phyloP scores from a whole-genome alignment of 2,797 vertebrate genomes.

The Philypnodon macrostomus region DNA sequence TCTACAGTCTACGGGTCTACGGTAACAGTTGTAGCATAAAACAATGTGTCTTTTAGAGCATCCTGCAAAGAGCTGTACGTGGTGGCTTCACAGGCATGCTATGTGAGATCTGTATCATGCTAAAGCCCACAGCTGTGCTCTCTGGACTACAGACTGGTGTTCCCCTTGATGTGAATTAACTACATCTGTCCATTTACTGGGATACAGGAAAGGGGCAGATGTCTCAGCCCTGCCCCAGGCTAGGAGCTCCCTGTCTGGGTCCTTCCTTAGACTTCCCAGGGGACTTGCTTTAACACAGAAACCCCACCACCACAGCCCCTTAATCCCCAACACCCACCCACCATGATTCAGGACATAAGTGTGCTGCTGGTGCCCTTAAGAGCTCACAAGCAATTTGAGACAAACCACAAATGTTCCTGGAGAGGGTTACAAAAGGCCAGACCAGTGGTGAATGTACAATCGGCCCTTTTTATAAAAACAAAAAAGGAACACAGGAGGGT shows the following conservation, averaged over 20 bases:
- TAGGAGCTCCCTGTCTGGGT: slow-evolving; percentile 53
- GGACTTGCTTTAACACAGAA: slow-evolving; percentile 49
- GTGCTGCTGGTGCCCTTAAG: slow-evolving; percentile 20
- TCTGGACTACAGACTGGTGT: slow-evolving; percentile 30
- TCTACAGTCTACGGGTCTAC: too few relatives aligned
- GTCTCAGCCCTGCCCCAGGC: slow-evolving; percentile 60
- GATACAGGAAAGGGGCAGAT: slow-evolving; percentile 68
- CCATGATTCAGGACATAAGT: slow-evolving; percentile 49
- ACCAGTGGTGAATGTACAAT: slow-evolving; percentile 42
- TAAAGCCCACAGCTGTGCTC: slow-evolving; percentile 55
- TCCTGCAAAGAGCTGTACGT: slow-evolving; percentile 21
- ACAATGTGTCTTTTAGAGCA: too few relatives aligned
- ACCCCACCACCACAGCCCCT: background rate
- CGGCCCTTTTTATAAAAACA: slow-evolving; percentile 50
- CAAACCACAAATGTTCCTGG: slow-evolving; percentile 42
- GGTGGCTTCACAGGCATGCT: slow-evolving; percentile 37
- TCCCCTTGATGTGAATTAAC: slow-evolving; percentile 31
- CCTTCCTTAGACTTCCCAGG: slow-evolving; percentile 62
- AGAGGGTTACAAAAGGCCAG: slow-evolving; percentile 54
- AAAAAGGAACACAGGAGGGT: slow-evolving; percentile 15
- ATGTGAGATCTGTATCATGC: slow-evolving; percentile 54
- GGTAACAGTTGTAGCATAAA: too few relatives aligned
- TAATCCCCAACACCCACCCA: slow-evolving; percentile 17
- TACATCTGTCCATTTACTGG: slow-evolving; percentile 31
- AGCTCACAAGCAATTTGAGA: slow-evolving; percentile 30